Base-by-base conservation (phyloP, 2,888 invertebrate genomes). In the Thumatha senex region DNA sequence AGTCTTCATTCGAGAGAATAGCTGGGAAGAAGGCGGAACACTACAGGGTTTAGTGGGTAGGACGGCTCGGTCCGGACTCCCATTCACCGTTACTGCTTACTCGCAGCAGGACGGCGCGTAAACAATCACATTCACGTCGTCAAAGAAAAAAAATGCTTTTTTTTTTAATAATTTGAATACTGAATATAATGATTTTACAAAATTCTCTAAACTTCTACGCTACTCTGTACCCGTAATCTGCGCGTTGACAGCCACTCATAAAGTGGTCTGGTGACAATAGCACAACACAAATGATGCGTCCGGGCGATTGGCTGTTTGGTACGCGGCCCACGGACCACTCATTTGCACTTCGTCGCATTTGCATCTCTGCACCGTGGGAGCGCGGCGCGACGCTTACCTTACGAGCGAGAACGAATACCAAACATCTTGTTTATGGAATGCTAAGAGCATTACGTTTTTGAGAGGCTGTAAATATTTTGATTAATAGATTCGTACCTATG, bases 291-390 rank as follows among this genome's bases (percentile, higher is more conserved):
- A 57, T 72, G 76, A 75, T 76, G 74, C 61, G 72, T 77, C 76
- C 78, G 76, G 73, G 30, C 48, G 42, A 38, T 43, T 35, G 24
- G 42, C 48, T 63, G 54, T 60, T 79, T 73, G 63, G 61, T 67
- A 76, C 51, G 69, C 79, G 46, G 31, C 55, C 61, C 79, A 74
- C 74, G 75, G 54, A 54, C 47, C 59, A 39, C 63, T 76, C 80
- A 80, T 82, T 82, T 80, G 76, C 80, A 79, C 74, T 72, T 62
- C 58, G 67, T 73, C 65, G 56, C 60, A 80, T 80, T 78, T 74
- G 75, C 81, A 78, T 81, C 65, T 75, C 66, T 74, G 74, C 74
- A 74, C 67, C 76, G 78, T 76, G 80, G 70, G 73, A 78, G 65
- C 72, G 63, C 56, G 30, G 48, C 60, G 55, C 56, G 58, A 59